Evolutionary conservation across 2,797 vertebrate species (phyloP), one percentile per base, ranked within the genome.

Genomic region (Syncerus caffer): DNA sequence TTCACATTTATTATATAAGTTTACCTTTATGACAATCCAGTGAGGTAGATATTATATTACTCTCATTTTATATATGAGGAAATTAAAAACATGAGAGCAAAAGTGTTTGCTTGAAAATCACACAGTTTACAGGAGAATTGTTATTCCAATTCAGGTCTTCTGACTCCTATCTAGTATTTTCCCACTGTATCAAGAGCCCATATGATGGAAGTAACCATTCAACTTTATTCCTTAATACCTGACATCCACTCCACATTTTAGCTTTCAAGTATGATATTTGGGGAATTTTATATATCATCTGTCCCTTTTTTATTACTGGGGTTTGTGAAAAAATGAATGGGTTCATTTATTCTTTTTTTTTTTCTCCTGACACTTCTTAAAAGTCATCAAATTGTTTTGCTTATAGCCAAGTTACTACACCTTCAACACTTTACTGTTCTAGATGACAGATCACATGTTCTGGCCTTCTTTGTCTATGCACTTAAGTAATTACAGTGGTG

Each of bases 1-100:
- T 93, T 93, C 21, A 80, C 57, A 84, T 92, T 98, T 97, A 96
- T 93, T 91, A 53, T 85, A 62, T 90, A 89, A 86, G 86, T 97
- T 90, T 93, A 94, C 3, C 57, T 38, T 97, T 95, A 95, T 53
- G 93, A 76, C 16, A 89, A 38, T 92, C 51, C 53, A 92, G 19
- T 86, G 79, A 98, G 67, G 80, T 91, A 97, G 83, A 42, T 89
- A 85, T 25, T 90, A 71, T 76, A n/a, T 79, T 90, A 50, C 91
- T 71, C 34, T 31, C 67, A 92, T 95, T 83, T 31, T 76, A 92
- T 94, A 88, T 27, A 55, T 85, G 31, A 90, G 64, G 17, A 93
- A 96, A 96, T 60, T 88, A 12, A 96, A 60, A 90, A 78, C 19
- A 67, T 85, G 57, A 95, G 78, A 95, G 34, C 16, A 90, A 86